These are phyloP conservation scores for Pogoniulus pusillus DNA, from an alignment of 2,797 vertebrate genomes.

Conservation along the genomic window DNA sequence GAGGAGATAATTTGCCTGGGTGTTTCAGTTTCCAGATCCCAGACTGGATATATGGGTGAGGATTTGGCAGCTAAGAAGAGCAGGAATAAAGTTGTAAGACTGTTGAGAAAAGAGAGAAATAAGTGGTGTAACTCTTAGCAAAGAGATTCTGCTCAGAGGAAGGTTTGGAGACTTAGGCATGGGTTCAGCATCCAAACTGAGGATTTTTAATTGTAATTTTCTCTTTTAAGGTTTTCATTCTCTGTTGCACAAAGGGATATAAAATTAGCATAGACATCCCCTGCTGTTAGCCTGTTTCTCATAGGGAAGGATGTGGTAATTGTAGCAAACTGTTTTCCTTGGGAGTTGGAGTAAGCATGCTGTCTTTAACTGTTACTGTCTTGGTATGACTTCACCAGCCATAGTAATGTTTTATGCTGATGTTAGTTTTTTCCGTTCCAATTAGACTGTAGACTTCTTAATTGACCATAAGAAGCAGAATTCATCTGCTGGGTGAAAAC, in stretches of 20 bases:
- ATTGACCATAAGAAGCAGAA: not conserved
- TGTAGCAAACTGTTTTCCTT: not conserved
- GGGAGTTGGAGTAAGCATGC: accelerated
- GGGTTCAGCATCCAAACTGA: not conserved
- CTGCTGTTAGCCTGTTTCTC: not conserved
- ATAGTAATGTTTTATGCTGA: not conserved
- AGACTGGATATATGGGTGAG: not conserved
- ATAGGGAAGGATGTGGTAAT: not conserved
- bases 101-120: not conserved
- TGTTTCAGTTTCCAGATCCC: not conserved
- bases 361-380: not conserved
- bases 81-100: not conserved
- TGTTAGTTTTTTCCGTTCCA: not conserved
- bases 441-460: not conserved
- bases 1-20: not conserved
- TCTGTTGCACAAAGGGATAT: not conserved
- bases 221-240: not conserved
- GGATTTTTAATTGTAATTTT: not conserved
- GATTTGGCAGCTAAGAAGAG: not conserved
- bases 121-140: not conserved
- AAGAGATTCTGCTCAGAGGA: not conserved
- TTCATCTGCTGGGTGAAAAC: not conserved
- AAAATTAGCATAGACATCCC: not conserved
- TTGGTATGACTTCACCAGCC: not conserved
- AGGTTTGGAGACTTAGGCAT: not conserved